These are phyloP conservation scores for Hydrotaea diabolus DNA, from an alignment of 2,888 invertebrate genomes.

Conservation along the genomic window DNA sequence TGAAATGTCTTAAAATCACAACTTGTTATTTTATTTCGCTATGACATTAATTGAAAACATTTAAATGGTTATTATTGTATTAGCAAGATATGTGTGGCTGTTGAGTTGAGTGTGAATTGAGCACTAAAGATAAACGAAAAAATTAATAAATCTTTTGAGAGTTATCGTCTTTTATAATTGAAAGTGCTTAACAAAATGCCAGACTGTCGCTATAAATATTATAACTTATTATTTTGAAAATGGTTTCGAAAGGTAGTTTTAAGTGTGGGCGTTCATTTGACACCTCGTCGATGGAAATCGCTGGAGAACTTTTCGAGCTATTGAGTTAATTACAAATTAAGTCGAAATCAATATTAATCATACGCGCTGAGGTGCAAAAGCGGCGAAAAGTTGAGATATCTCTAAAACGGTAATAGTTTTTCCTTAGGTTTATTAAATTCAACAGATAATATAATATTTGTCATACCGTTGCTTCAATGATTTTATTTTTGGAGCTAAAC, in stretches of 20 bases:
- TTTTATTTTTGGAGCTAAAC: no score
- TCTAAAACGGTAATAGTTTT: no score
- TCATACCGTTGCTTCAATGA: no score
- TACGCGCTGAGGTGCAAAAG: not conserved
- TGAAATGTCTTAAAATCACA: not conserved
- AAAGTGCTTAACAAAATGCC: not conserved
- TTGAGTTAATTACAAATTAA: not conserved
- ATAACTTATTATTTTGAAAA: not conserved
- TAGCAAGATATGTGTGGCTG: not conserved
- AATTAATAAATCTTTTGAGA: constrained; percentile 1
- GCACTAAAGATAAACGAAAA: not conserved
- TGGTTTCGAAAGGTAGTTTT: not conserved
- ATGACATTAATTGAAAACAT: not conserved
- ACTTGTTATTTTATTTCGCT: not conserved
- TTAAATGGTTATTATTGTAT: not conserved
- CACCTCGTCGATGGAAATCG: not conserved
- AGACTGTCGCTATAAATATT: not conserved
- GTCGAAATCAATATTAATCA: not conserved
- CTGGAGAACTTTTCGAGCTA: not conserved
- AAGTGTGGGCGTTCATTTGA: not conserved
- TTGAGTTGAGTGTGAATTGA: no score
- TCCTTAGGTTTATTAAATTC: no score
- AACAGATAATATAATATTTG: no score
- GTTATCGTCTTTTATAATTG: constrained; percentile 5
- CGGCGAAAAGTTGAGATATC: not conserved